Conservation (phyloP, 2,113 vertebrate species). For the Delphinapterus leucas region DNA sequence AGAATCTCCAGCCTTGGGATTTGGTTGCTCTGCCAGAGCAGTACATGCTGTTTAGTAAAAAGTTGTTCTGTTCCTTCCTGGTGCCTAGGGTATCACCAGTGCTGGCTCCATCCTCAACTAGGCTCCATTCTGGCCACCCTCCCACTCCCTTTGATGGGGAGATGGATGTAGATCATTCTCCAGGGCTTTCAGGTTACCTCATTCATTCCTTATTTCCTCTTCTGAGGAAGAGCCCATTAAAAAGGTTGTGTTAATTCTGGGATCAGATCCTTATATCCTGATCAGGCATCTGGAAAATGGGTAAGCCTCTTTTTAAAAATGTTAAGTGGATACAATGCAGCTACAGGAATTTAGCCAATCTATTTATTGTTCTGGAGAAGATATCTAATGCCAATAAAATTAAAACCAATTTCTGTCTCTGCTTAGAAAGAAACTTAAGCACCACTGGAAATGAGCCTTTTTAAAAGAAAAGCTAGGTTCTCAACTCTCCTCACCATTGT, state of each 20-base stretch:
- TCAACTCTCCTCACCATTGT: background rate
- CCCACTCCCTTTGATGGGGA: background rate
- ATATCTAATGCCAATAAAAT: constrained; percentile 49
- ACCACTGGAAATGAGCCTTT: constrained; percentile 5
- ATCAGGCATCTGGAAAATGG: background rate
- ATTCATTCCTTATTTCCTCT: background rate
- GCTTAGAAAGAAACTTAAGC: constrained; percentile 61
- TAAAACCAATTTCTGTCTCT: constrained; percentile 18
- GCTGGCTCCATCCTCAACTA: background rate
- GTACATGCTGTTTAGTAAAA: background rate
- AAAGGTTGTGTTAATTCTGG: background rate
- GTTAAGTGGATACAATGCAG: background rate
- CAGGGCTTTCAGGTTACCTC: background rate
- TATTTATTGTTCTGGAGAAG: constrained; percentile 14
- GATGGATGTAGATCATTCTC: fast-evolving
- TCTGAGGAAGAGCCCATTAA: background rate
- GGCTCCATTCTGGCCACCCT: background rate
- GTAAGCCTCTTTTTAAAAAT: background rate
- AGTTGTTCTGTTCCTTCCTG: background rate
- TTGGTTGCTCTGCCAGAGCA: background rate
- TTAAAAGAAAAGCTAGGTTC: constrained; percentile 12
- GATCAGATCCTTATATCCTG: background rate
- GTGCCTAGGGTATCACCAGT: background rate
- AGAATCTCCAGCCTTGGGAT: background rate
- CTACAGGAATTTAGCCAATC: background rate